These are phyloP conservation scores for Maniola jurtina DNA, from an alignment of 1,140 invertebrate genomes.

Conservation along the genomic window DNA sequence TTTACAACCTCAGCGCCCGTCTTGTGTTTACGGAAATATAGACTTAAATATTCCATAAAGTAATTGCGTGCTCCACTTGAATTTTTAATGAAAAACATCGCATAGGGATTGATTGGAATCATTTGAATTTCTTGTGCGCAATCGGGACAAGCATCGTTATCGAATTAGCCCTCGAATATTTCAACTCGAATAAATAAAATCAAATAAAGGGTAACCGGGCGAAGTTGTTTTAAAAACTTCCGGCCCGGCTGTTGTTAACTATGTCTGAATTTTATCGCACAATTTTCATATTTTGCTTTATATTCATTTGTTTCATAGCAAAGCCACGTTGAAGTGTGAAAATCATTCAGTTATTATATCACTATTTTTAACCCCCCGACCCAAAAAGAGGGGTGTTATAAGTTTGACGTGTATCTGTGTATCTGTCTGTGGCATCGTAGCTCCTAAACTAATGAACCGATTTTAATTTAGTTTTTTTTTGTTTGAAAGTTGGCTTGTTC, in stretches of 20 bases:
- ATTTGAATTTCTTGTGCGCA: conserved; percentile 68
- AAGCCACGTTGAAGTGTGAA: background rate
- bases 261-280: conserved; percentile 26
- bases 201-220: conserved; percentile 44
- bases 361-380: no score
- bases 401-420: no score
- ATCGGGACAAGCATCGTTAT: conserved; percentile 55
- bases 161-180: conserved; percentile 65
- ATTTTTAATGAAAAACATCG: conserved; percentile 67
- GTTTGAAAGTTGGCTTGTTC: no score
- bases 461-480: no score
- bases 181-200: conserved; percentile 58
- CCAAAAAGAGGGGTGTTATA: no score
- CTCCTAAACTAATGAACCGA: no score
- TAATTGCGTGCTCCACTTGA: conserved; percentile 62
- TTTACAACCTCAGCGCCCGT: conserved; percentile 58
- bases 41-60: conserved; percentile 67
- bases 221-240: conserved; percentile 44
- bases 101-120: conserved; percentile 62
- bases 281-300: conserved; percentile 16
- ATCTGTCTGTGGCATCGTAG: no score
- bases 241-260: conserved; percentile 30
- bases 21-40: conserved; percentile 59
- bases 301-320: conserved; percentile 4
- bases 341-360: no score